Conservation (phyloP, 1,140 invertebrate species). For the Brachionus asplanchnoidis region DNA sequence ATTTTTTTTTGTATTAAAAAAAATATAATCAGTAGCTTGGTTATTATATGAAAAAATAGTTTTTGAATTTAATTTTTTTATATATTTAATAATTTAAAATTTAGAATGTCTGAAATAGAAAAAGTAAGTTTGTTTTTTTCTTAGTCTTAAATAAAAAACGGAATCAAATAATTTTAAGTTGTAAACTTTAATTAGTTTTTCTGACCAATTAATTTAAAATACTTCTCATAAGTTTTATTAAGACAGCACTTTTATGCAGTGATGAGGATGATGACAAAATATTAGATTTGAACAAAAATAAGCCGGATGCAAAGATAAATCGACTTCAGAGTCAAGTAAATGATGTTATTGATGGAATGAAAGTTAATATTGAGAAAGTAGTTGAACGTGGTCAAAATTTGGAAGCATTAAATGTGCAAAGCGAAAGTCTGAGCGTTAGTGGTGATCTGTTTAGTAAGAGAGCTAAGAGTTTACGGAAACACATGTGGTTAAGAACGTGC, state of each 20-base stretch:
- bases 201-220: neutral
- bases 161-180: too few species aligned
- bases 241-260: constrained; percentile 22
- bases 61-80: neutral
- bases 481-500: constrained; percentile 19
- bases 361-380: constrained; percentile 39
- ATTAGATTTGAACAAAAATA: neutral
- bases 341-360: constrained; percentile 37
- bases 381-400: constrained; percentile 34
- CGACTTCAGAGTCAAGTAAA: constrained; percentile 9
- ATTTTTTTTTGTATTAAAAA: neutral
- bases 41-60: neutral
- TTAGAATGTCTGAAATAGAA: neutral
- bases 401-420: neutral
- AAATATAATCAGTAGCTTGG: neutral
- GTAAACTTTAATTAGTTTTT: neutral
- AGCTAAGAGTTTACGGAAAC: neutral
- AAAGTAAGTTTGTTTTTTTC: neutral
- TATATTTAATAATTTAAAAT: neutral
- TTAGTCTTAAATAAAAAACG: too few species aligned
- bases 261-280: constrained; percentile 15
- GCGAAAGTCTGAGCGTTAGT: neutral
- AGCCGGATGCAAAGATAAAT: neutral
- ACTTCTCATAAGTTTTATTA: neutral
- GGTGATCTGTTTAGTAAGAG: constrained; percentile 41